Percentiles rank a stretch among this genome's conserved stretches.
Conservation (phyloP, 2,888 invertebrate genomes). For the Lithophane semibrunnea region DNA sequence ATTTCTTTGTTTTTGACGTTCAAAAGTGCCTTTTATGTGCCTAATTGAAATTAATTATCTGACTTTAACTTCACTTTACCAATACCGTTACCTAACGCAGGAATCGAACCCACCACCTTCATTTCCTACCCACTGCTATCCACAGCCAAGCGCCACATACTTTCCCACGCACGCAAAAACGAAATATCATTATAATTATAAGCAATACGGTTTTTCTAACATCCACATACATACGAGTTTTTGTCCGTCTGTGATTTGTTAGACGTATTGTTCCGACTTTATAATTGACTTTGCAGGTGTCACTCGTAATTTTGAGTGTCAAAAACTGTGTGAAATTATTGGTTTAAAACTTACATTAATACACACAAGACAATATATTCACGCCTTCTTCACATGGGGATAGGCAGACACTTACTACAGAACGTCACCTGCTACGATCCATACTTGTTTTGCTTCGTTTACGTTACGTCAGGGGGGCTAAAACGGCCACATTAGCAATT, state of each 20-base stretch:
- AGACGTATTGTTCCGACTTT: conserved; percentile 34
- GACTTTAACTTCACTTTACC: too few relatives aligned
- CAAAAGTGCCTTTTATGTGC: too few relatives aligned
- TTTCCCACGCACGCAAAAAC: conserved; percentile 43
- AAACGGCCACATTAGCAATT: too few relatives aligned
- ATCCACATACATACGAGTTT: conserved; percentile 33
- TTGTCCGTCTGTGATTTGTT: conserved; percentile 37
- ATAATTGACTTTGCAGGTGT: conserved; percentile 52
- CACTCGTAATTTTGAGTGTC: conserved; percentile 26
- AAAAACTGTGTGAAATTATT: conserved; percentile 45
- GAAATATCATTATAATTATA: conserved; percentile 29
- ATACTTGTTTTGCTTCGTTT: too few relatives aligned
- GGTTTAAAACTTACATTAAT: background rate
- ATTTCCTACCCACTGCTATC: background rate
- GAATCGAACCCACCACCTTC: conserved; percentile 9
- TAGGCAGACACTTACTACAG: too few relatives aligned
- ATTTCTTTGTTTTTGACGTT: too few relatives aligned
- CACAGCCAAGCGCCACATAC: background rate
- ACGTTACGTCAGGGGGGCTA: too few relatives aligned
- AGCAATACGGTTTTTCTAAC: conserved; percentile 24
- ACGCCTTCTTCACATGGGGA: too few relatives aligned
- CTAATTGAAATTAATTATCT: too few relatives aligned
- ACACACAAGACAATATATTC: too few relatives aligned
- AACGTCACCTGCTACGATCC: too few relatives aligned
- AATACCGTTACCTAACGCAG: background rate